Conservation (phyloP, 2,797 vertebrate species). For the Pyrocephalus nanus region DNA sequence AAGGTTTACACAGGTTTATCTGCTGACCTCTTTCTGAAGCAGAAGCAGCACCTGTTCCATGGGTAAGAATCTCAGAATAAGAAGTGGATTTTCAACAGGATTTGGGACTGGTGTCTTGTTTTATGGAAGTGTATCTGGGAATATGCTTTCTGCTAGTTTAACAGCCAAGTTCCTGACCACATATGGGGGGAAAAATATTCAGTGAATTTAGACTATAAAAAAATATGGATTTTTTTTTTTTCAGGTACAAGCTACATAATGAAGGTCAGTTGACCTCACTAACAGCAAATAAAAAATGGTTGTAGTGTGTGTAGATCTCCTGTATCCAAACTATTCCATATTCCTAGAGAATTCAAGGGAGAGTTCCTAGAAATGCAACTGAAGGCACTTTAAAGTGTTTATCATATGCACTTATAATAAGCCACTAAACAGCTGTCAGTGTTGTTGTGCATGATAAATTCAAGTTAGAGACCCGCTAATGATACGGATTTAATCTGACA, state of each 20-base stretch:
- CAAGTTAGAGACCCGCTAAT: neutral
- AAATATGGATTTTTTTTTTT: neutral
- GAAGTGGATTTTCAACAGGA: neutral
- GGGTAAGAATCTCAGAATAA: neutral
- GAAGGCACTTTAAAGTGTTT: neutral
- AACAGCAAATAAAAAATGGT: neutral
- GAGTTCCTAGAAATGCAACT: neutral
- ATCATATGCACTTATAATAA: neutral
- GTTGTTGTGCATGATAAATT: neutral
- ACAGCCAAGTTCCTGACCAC: neutral
- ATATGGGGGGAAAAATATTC: neutral
- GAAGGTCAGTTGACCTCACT: neutral
- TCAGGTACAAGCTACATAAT: neutral
- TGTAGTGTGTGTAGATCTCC: neutral
- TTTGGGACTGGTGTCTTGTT: neutral
- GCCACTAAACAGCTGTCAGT: neutral
- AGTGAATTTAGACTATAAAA: neutral
- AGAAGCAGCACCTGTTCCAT: neutral
- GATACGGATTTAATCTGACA: fast-evolving
- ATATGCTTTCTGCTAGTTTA: neutral
- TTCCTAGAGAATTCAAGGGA: neutral
- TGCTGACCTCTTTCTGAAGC: neutral
- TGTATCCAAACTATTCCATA: neutral
- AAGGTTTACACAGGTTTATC: neutral
- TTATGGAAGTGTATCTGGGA: neutral